Evolutionary conservation across 2,113 vertebrate genomes (phyloP), one percentile per base, ranked within the genome.

Genomic region (Sarotherodon lohbergeri): DNA sequence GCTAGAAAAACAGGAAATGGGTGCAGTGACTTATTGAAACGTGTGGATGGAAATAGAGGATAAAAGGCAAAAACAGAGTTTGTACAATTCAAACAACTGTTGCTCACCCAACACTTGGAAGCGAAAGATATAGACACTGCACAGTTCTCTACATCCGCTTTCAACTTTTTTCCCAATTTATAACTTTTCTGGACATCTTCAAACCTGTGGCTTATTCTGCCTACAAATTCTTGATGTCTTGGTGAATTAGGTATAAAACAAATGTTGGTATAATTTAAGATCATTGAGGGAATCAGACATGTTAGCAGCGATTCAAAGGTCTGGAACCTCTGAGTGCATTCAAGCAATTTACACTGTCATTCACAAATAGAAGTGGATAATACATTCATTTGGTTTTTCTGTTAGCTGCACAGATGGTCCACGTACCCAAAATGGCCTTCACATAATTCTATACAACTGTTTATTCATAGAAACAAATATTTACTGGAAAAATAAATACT

Each of bases 401-500:
- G 4, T 73, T 43, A 29, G 41, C 41, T 73, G 4, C 36, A 19
- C 17, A 11, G 29, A n/a, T 19, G 17, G 1, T 76, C 9, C 22
- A 46, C 2, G 2, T 48, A 48, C 68, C 14, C 24, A 76, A 19
- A 68, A 27, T 4, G 5, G 22, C 5, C 41, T 27, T 24, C 8
- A 27, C 41, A 10, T 46, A 27, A 66, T 66, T 39, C 32, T n/a
- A 12, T 22, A 7, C 2, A 71, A 22, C 10, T 68, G 12, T 41
- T n/a, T 71, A 4, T 43, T 43, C 66, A 1, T 14, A 24, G 11
- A 9, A 22, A 71, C 6, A 71, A 41, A 41, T 24, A 24, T 71
- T 71, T 68, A 22, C 19, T 0, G 0, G 3, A 24, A 14, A 71
- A 68, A 22, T 5, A 6, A 19, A 41, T 68, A n/a, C 57, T 34